A percentile compares a stretch with the other conserved stretches of the same genome.
phyloP scores from a whole-genome alignment of 53 echinoderm and acorn worm species.

The Echinometra lucunter region DNA sequence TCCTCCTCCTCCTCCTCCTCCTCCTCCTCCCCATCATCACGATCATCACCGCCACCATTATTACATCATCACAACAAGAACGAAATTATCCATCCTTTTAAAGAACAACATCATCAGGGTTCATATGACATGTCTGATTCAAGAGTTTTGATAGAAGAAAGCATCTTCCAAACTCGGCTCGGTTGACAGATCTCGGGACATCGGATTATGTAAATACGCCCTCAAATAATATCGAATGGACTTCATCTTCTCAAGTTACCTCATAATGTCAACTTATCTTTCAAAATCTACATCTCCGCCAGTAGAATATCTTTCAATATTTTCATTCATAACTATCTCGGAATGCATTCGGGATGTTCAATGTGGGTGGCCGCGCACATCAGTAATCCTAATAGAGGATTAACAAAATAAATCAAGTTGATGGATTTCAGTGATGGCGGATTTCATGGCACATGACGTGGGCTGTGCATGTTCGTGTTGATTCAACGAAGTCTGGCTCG shows the following conservation, averaged over 20 bases:
- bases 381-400: neutral
- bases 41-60: neutral
- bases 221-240: neutral
- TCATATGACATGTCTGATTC: too few species aligned
- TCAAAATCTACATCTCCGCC: neutral
- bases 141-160: too few species aligned
- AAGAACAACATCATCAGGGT: neutral
- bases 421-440: neutral
- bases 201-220: neutral
- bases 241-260: neutral
- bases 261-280: neutral
- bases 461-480: neutral
- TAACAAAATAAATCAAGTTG: slow-evolving; percentile 20
- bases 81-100: too few species aligned
- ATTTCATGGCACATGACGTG: neutral
- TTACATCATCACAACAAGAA: too few species aligned
- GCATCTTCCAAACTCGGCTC: neutral
- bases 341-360: neutral
- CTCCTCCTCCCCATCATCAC: neutral
- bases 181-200: neutral
- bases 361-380: neutral
- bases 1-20: neutral
- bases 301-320: slow-evolving; percentile 23
- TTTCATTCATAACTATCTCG: slow-evolving; percentile 46
- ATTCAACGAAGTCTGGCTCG: neutral